These are phyloP conservation scores for Adelognathus sp. DNA, from an alignment of 2,888 invertebrate genomes.

Conservation along the genomic window DNA sequence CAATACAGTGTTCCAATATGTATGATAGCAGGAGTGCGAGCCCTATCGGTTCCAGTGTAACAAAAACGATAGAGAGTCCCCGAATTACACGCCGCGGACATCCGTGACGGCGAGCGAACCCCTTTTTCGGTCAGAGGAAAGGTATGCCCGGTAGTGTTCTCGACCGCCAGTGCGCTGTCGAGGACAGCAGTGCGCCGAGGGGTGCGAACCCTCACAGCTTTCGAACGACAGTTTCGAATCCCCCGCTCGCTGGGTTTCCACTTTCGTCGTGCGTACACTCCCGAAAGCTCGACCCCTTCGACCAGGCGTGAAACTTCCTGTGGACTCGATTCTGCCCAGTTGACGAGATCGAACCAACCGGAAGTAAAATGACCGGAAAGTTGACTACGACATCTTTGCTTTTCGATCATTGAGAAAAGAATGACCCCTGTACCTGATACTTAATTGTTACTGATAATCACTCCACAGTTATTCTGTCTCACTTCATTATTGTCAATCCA, in stretches of 20 bases:
- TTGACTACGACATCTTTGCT: neutral
- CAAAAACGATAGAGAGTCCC: slow-evolving; percentile 16
- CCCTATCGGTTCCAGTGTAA: slow-evolving; percentile 10
- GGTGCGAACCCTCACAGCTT: slow-evolving; percentile 53
- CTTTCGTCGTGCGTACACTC: slow-evolving; percentile 17
- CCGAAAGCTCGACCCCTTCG: slow-evolving; percentile 36
- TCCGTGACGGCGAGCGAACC: slow-evolving; percentile 35
- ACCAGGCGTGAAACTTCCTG: slow-evolving; percentile 26
- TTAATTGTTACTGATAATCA: too few relatives aligned
- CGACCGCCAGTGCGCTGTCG: slow-evolving; percentile 29
- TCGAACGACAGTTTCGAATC: slow-evolving; percentile 13
- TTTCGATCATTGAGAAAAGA: neutral
- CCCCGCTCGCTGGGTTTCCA: slow-evolving; percentile 4
- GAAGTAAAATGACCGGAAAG: neutral
- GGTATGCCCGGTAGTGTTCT: slow-evolving; percentile 30
- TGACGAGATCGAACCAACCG: slow-evolving; percentile 9
- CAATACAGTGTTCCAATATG: too few relatives aligned
- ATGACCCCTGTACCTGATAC: neutral
- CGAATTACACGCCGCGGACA: slow-evolving; percentile 41
- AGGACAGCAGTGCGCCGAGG: slow-evolving; percentile 44
- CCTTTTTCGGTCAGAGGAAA: slow-evolving; percentile 41
- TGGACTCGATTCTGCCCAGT: slow-evolving; percentile 21
- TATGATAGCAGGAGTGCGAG: slow-evolving; percentile 12
- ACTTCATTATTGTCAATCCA: neutral
- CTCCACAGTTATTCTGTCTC: too few relatives aligned